These are phyloP conservation scores for Dascillus cervinus DNA, from an alignment of 2,888 invertebrate genomes.

Conservation along the genomic window DNA sequence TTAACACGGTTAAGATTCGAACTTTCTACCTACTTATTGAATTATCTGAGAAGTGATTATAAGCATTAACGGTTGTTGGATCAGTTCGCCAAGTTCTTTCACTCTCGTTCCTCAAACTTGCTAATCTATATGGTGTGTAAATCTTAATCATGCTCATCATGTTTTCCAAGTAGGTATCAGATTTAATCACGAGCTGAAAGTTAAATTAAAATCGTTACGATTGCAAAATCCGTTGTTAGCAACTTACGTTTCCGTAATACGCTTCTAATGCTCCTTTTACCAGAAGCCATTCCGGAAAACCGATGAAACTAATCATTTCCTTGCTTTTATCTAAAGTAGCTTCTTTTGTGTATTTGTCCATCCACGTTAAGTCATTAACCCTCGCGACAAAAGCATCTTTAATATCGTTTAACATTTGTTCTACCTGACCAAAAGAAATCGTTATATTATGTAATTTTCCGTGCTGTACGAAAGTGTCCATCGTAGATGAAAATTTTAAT, in stretches of 20 bases:
- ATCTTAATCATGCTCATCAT: conserved; percentile 58
- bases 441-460: conserved; percentile 3
- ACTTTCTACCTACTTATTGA: conserved; percentile 60
- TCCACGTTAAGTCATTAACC: conserved; percentile 62
- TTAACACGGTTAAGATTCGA: conserved; percentile 3
- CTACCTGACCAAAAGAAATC: conserved; percentile 43
- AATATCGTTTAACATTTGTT: conserved; percentile 66
- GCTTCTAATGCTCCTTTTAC: conserved; percentile 56
- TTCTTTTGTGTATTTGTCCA: conserved; percentile 65
- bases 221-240: not conserved
- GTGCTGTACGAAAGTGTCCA: too few species aligned
- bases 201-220: conserved; percentile 1
- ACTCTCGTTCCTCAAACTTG: conserved; percentile 48
- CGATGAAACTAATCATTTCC: conserved; percentile 67
- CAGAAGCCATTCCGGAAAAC: conserved; percentile 71
- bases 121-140: conserved; percentile 47
- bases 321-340: conserved; percentile 67
- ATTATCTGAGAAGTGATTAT: conserved; percentile 71
- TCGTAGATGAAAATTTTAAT: too few species aligned
- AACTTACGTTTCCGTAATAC: conserved; percentile 57
- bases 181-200: conserved; percentile 48
- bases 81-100: conserved; percentile 64
- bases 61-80: conserved; percentile 75
- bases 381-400: conserved; percentile 60
- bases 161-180: conserved; percentile 57